phyloP scores from a whole-genome alignment of 2,113 vertebrate genomes.

The Nesogale talazaci region DNA sequence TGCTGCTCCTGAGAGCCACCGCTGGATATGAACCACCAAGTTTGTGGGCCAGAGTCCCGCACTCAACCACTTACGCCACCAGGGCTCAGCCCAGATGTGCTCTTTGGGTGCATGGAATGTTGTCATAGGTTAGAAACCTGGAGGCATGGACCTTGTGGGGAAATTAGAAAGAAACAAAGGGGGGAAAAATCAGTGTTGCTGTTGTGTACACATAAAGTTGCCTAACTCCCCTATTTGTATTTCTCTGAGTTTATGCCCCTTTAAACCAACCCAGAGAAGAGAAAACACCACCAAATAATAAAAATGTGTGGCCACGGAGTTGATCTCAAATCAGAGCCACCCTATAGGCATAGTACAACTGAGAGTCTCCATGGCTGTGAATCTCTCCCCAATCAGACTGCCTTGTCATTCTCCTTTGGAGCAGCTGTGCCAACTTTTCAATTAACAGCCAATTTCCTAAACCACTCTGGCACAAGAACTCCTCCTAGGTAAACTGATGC shows the following conservation, averaged over 20 bases:
- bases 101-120: not conserved
- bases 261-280: too few relatives aligned
- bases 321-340: not conserved
- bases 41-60: too few relatives aligned
- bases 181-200: not conserved
- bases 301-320: not conserved
- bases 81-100: too few relatives aligned
- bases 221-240: conserved; percentile 43
- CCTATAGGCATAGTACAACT: too few relatives aligned
- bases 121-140: not conserved
- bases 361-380: not conserved
- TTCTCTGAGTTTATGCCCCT: conserved; percentile 63
- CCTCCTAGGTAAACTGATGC: conserved; percentile 65
- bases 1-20: too few relatives aligned
- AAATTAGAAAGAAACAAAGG: conserved; percentile 13
- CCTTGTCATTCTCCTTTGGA: not conserved
- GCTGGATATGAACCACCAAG: too few relatives aligned
- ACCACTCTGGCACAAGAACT: not conserved
- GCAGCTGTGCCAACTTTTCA: too few relatives aligned
- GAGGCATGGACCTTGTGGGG: not conserved
- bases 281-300: too few relatives aligned
- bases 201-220: not conserved
- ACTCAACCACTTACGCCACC: too few relatives aligned
- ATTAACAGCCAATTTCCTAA: not conserved
- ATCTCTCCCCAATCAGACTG: not conserved